Conservation (phyloP, 30 jellyfish, hydroid and myxozoan species). For the Pseudorhiza aurosa region DNA sequence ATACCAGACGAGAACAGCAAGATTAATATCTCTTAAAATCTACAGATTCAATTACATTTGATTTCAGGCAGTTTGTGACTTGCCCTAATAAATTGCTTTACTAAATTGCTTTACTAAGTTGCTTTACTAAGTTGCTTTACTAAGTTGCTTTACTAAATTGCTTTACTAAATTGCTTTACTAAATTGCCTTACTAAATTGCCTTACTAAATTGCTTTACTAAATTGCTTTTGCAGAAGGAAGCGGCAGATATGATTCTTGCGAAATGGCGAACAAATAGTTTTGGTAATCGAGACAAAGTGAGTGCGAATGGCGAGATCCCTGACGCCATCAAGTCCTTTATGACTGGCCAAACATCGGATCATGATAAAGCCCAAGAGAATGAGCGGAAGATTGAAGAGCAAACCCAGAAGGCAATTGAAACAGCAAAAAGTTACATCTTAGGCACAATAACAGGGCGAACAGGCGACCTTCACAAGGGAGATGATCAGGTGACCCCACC, state of each 20-base stretch:
- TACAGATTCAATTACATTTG: too few relatives aligned
- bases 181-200: too few relatives aligned
- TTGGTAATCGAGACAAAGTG: slow-evolving; percentile 70
- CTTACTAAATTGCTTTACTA: too few relatives aligned
- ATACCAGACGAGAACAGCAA: too few relatives aligned
- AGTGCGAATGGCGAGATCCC: slow-evolving; percentile 65
- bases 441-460: slow-evolving; percentile 64
- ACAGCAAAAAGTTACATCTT: slow-evolving; percentile 51
- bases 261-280: slow-evolving; percentile 91
- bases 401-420: slow-evolving; percentile 58
- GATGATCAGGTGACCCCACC: neutral
- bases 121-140: too few relatives aligned
- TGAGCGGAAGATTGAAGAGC: slow-evolving; percentile 34
- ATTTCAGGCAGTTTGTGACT: too few relatives aligned
- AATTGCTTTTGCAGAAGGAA: slow-evolving; percentile 89
- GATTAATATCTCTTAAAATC: too few relatives aligned
- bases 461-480: slow-evolving; percentile 20
- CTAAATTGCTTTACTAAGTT: too few relatives aligned
- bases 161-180: too few relatives aligned
- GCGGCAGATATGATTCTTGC: slow-evolving; percentile 87
- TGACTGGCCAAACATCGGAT: slow-evolving; percentile 81
- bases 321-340: slow-evolving; percentile 82
- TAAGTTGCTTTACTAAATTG: too few relatives aligned
- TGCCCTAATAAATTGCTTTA: too few relatives aligned
- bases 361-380: slow-evolving; percentile 9